Conservation (phyloP, 2,888 invertebrate species). For the Drosophila borborema region DNA sequence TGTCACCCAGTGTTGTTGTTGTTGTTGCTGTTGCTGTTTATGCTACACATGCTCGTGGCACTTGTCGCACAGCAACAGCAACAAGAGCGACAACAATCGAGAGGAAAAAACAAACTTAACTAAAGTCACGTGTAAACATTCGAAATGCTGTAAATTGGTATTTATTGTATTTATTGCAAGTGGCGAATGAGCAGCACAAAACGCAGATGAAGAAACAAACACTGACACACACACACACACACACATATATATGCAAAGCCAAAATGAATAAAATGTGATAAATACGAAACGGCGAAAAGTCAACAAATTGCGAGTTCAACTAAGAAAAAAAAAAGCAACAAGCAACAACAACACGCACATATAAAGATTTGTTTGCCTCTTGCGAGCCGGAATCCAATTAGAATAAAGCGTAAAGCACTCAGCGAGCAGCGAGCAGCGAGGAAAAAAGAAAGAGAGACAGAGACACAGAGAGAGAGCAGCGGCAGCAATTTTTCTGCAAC, state of each 20-base stretch:
- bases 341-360: constrained; percentile 14
- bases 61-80: constrained; percentile 36
- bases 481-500: constrained; percentile 52
- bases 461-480: neutral
- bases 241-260: constrained; percentile 4
- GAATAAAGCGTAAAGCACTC: constrained; percentile 57
- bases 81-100: neutral
- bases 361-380: constrained; percentile 42
- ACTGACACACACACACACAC: constrained; percentile 2
- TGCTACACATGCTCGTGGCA: constrained; percentile 36
- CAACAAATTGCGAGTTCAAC: constrained; percentile 75
- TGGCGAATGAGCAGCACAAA: constrained; percentile 30
- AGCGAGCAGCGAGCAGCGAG: constrained; percentile 23
- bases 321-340: constrained; percentile 31
- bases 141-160: constrained; percentile 74
- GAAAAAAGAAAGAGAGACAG: neutral
- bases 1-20: constrained; percentile 29
- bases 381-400: constrained; percentile 71
- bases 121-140: constrained; percentile 76
- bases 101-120: constrained; percentile 48
- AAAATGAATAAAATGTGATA: constrained; percentile 63
- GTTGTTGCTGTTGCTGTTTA: constrained; percentile 19
- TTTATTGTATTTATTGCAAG: constrained; percentile 75
- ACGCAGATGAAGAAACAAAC: constrained; percentile 26
- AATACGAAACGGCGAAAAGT: constrained; percentile 69